These are phyloP conservation scores for Sinopyrophorus schimmeli DNA, from an alignment of 2,888 invertebrate species.

Conservation along the genomic window DNA sequence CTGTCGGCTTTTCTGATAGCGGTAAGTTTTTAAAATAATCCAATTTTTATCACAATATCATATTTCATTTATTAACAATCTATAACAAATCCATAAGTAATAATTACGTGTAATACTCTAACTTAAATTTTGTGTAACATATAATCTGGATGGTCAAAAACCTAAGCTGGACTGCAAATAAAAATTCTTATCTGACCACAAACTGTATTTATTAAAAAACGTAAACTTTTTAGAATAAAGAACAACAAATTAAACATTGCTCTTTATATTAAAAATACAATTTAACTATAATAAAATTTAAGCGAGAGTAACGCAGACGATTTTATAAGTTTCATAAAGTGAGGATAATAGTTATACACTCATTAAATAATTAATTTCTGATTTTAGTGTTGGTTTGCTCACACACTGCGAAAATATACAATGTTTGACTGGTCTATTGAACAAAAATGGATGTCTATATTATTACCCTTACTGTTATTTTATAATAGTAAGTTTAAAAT, in stretches of 20 bases:
- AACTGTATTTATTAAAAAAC: not conserved
- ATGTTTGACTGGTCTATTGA: slow-evolving; percentile 96
- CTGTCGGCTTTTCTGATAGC: slow-evolving; percentile 71
- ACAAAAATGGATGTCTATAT: slow-evolving; percentile 92
- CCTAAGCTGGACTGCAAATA: too few relatives aligned
- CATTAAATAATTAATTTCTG: not conserved
- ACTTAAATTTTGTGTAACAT: too few relatives aligned
- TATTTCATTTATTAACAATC: slow-evolving; percentile 6
- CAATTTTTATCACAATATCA: too few relatives aligned
- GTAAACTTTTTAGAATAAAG: not conserved
- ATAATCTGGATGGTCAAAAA: too few relatives aligned
- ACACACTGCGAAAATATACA: slow-evolving; percentile 83
- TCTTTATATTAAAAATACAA: too few relatives aligned
- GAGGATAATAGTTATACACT: not conserved
- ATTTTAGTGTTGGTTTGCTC: slow-evolving; percentile 90
- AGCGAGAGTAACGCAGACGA: too few relatives aligned
- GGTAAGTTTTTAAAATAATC: slow-evolving; percentile 16
- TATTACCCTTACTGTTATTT: slow-evolving; percentile 83
- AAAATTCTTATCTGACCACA: too few relatives aligned
- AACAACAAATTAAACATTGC: too few relatives aligned
- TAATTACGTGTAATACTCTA: too few relatives aligned
- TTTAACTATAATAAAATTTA: too few relatives aligned
- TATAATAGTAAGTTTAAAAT: slow-evolving; percentile 82
- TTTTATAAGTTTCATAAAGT: too few relatives aligned
- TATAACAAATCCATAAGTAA: too few relatives aligned